A percentile compares a stretch with the other conserved stretches of the same genome.
Conservation (phyloP, 2,113 vertebrate species). For the Cariama cristata region DNA sequence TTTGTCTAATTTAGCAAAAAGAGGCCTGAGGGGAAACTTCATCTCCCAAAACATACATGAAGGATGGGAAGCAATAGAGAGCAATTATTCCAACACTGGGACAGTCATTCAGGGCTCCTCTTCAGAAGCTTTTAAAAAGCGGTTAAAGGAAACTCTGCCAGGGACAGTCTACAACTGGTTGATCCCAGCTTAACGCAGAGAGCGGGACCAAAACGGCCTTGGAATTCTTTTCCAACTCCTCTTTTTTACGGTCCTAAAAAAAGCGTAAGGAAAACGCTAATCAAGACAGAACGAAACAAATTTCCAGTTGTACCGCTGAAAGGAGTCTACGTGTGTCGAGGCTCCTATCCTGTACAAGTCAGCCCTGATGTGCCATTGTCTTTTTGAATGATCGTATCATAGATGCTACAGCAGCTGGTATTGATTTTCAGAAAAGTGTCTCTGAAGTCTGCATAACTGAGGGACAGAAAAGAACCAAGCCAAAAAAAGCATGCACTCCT, state of each 20-base stretch:
- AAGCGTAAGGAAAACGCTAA: not conserved
- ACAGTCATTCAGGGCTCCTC: not conserved
- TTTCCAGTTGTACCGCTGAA: not conserved
- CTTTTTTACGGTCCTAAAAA: not conserved
- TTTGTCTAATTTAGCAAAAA: conserved; percentile 41
- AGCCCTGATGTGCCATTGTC: not conserved
- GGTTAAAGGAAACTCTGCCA: not conserved
- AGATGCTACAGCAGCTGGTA: not conserved
- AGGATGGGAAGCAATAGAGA: not conserved
- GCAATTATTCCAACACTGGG: not conserved
- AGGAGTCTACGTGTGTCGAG: not conserved
- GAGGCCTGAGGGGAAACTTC: conserved; percentile 12
- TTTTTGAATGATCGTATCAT: not conserved
- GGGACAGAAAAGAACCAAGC: not conserved
- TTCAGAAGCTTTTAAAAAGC: not conserved
- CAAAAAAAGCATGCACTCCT: not conserved
- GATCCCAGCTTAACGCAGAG: not conserved
- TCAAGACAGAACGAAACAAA: not conserved
- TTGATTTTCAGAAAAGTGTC: not conserved
- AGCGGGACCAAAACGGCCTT: not conserved
- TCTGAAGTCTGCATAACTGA: not conserved
- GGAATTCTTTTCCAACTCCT: not conserved
- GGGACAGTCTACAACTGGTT: not conserved
- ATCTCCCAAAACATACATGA: not conserved
- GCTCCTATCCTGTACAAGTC: not conserved